Evolutionary conservation across 1,140 invertebrate genomes (phyloP), one percentile per base, ranked within the genome.

Genomic region (Temnothorax longispinosus): DNA sequence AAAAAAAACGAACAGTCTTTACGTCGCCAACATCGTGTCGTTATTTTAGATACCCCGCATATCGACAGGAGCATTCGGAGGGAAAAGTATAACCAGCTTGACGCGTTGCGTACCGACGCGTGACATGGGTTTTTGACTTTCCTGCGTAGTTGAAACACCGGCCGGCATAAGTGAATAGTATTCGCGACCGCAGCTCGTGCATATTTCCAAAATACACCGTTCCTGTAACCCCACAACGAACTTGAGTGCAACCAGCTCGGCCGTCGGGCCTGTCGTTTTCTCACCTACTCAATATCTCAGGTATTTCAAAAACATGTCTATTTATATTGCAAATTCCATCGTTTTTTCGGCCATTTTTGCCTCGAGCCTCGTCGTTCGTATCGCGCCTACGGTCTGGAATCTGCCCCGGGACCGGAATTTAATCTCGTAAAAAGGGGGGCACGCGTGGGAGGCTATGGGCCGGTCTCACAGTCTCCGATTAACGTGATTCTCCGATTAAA

Each of bases 381-480:
- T 77, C 56, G 8, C 38, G 13, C 7, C 35, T 44, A 11, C 27
- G 60, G 3, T 11, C 44, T 41, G 64, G 13, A 58, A 21, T 13
- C 32, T 80, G 62, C 52, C 41, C 67, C 32, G 35, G 54, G 80
- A 74, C 52, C 80, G 69, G 54, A 74, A 75, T 84, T 84, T 75
- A 84, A 84, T 74, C 54, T 60, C 69, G 56, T 60, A 62, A 84
- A 80, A 75, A 62, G 56, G 67, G 56, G 44, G 47, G 8, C 8
- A 1, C 47, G 38, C 11, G 52, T 27, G 27, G 27, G 27, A 27
- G 27, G 27, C 27, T 27, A n/a, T n/a, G n/a, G n/a, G n/a, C n/a
- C n/a, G n/a, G n/a, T n/a, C n/a, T n/a, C n/a, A n/a, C n/a, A n/a
- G n/a, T n/a, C n/a, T n/a, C n/a, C n/a, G n/a, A n/a, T n/a, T n/a